Conservation (phyloP, 2,113 vertebrate genomes). For the Limnothrissa miodon region DNA sequence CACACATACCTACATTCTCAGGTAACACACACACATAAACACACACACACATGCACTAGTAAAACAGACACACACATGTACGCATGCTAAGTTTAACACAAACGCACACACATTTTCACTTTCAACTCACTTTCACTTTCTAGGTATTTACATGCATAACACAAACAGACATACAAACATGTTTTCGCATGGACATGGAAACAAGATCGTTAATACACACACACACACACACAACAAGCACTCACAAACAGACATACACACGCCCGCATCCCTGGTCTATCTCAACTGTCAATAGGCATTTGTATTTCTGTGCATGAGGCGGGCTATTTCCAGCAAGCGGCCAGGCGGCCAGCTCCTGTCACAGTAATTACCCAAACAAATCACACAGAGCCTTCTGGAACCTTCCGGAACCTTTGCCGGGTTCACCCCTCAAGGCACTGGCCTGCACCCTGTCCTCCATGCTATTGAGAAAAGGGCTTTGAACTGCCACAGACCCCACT, state of each 20-base stretch:
- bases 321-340: neutral
- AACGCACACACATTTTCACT: neutral
- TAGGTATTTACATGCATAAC: constrained; percentile 53
- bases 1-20: neutral
- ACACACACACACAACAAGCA: constrained; percentile 17
- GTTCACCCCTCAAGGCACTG: neutral
- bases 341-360: neutral
- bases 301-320: neutral
- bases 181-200: too few relatives aligned
- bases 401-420: neutral
- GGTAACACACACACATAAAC: neutral
- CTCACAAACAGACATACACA: neutral
- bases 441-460: neutral
- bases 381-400: neutral
- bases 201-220: neutral
- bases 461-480: neutral
- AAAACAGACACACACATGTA: neutral
- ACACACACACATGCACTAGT: constrained; percentile 3
- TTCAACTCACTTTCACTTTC: too few relatives aligned
- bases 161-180: constrained; percentile 50
- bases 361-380: constrained; percentile 11
- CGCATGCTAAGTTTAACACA: too few relatives aligned
- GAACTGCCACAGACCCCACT: neutral
- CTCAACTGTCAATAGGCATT: constrained; percentile 1
- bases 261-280: constrained; percentile 1